Base-by-base conservation (phyloP, 1,140 invertebrate species). In the Drosophila santomea region DNA sequence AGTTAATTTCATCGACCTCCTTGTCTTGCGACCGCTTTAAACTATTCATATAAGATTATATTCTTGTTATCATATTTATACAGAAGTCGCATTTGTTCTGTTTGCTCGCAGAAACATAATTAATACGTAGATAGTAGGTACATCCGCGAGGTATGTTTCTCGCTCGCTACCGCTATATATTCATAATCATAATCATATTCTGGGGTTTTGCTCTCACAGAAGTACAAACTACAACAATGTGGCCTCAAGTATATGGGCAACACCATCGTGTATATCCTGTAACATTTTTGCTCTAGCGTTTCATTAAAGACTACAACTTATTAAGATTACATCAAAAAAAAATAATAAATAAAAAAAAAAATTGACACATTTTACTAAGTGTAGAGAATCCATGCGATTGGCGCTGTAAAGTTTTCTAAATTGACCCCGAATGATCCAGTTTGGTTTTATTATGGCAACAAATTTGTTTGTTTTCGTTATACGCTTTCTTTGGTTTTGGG, bases 181-280 rank as follows among this genome's bases (percentile, higher is more conserved):
- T n/a, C n/a, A n/a, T n/a, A n/a, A n/a, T 68, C 64, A 64, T 68
- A 66, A 64, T 52, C 17, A 51, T 68, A 44, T 51, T 66, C 25
- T 23, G 23, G 20, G 55, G 54, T 32, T 44, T 23, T 59, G 32
- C 63, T 59, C 73, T 62, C 58, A 63, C 36, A 60, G 56, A 80
- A 63, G 15, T 80, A 80, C 43, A 73, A 84, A 84, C 80, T 83
- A 79, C 74, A 69, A 82, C 67, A 77, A 66, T 77, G 74, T 84
- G 80, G 81, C 73, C 80, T 80, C 80, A 64, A 80, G 77, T 74
- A 15, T 77, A 77, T 73, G 47, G 47, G 47, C 69, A 76, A 54
- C 59, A 56, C 39, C 58, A 36, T 39, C 64, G 51, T 76, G 28
- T 60, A 61, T 57, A 74, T 51, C 45, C 60, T 28, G 55, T 43